Base-by-base conservation (phyloP, 2,888 invertebrate genomes). In the Tortrix viridana region DNA sequence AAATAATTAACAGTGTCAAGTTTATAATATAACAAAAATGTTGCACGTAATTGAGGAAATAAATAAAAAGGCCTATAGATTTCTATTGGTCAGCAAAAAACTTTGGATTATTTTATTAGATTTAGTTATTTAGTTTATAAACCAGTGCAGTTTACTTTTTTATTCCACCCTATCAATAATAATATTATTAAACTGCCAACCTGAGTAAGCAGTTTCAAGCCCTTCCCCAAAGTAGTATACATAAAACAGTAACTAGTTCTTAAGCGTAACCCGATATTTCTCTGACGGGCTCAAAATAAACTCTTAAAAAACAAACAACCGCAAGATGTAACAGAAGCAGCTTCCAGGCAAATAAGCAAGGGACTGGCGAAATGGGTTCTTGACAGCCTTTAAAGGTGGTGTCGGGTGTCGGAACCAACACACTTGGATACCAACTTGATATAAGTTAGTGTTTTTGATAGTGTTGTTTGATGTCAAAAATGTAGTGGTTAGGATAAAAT, bases 311-410 rank as follows among this genome's bases (percentile, higher is more conserved):
- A 59, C 46, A 52, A 38, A 52, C 23, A 48, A 58, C 41, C n/a
- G 23, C 37, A 19, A n/a, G 12, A 32, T 20, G 54, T 49, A 60
- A 54, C 48, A 20, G 41, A 20, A 54, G 32, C 32, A 16, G 47
- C 48, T 54, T 60, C 18, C 22, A 49, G 54, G 26, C 43, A 54
- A 60, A 54, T 54, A 60, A 60, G 19, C 48, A 60, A 32, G 43
- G 22, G 18, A 22, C 47, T 16, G 14, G 18, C 46, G 5, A 60
- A 60, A 54, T 48, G 47, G 53, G 47, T 23, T 38, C 3, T 18
- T 19, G 60, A n/a, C 54, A n/a, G 23, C 37, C 55, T 43, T 38
- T 32, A 49, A 54, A 43, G 43, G 26, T 12, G 47, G 55, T 55
- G 38, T 61, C 49, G 3, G 43, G 49, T 61, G 54, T 26, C 20